A percentile compares a stretch with the other conserved stretches of the same genome.
Conservation (phyloP, 2,113 vertebrate genomes). For the Dromaius novaehollandiae region DNA sequence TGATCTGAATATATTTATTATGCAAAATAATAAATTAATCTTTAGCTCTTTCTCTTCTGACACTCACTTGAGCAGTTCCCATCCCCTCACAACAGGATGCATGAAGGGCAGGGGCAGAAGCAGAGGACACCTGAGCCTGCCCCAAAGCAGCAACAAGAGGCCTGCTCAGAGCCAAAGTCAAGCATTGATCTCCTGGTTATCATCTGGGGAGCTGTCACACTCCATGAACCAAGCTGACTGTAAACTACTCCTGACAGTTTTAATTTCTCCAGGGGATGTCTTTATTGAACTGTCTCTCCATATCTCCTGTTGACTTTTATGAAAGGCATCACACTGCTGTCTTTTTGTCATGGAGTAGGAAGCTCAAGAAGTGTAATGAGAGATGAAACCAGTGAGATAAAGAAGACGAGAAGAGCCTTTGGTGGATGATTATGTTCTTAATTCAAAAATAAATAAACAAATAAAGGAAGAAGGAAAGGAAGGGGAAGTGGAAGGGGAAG, state of each 20-base stretch:
- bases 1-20: background rate
- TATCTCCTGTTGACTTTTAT: background rate
- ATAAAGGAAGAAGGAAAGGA: background rate
- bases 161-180: background rate
- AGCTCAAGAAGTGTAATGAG: background rate
- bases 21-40: background rate
- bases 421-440: background rate
- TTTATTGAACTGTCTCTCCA: background rate
- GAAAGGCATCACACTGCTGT: background rate
- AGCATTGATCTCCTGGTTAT: fast-evolving
- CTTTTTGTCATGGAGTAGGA: background rate
- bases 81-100: background rate
- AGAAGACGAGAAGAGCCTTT: background rate
- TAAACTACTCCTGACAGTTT: slow-evolving; percentile 54
- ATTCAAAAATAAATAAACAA: background rate
- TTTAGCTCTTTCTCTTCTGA: background rate
- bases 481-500: background rate
- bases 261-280: slow-evolving; percentile 26
- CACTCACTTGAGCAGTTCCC: background rate
- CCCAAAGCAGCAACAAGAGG: background rate
- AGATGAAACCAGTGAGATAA: background rate
- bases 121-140: background rate
- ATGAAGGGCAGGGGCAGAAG: background rate
- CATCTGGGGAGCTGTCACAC: background rate
- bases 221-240: background rate